Base-by-base conservation (phyloP, 1,140 invertebrate species). In the Leptinotarsa lineolata region DNA sequence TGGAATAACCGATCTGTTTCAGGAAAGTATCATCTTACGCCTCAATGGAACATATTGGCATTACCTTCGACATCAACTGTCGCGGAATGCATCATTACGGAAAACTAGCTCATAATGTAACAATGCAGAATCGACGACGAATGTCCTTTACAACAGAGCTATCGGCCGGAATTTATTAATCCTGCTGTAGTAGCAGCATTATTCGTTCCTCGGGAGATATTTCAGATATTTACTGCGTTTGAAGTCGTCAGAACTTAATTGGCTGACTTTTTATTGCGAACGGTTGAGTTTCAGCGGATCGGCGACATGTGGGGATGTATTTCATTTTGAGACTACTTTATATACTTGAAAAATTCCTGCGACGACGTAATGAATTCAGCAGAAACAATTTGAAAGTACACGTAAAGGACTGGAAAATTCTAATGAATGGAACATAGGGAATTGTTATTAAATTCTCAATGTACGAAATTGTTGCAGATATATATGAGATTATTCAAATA, bases 151-250 rank as follows among this genome's bases (percentile, higher is more conserved):
- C 64, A 30, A 30, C 64, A n/a, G 22, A 66, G 64, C 64, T 66
- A 66, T 66, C 44, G 64, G 22, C n/a, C 16, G 39, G 64, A 66
- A 66, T 66, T 66, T 66, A 66, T 66, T 66, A 66, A 66, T 66
- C 39, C 64, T 66, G 22, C 15, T 64, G 22, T 24, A 24, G 22
- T 66, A 22, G 22, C 22, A 39, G 64, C 22, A 66, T 66, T 66
- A 66, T 66, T 66, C 39, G 39, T 66, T 66, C 64, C 64, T 66
- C 64, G 64, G 64, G 64, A 66, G 64, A 66, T 66, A 66, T 66
- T 66, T 66, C 64, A 39, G 39, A 66, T 66, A 66, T 66, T 39
- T 66, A 66, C 64, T 66, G 16, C 39, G 64, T 66, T 66, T 66
- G 64, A 66, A 66, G 64, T 66, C 39, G 48, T 54, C 48, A 54